phyloP scores from a whole-genome alignment of 2,888 invertebrate species.

The Aporophyla nigra region DNA sequence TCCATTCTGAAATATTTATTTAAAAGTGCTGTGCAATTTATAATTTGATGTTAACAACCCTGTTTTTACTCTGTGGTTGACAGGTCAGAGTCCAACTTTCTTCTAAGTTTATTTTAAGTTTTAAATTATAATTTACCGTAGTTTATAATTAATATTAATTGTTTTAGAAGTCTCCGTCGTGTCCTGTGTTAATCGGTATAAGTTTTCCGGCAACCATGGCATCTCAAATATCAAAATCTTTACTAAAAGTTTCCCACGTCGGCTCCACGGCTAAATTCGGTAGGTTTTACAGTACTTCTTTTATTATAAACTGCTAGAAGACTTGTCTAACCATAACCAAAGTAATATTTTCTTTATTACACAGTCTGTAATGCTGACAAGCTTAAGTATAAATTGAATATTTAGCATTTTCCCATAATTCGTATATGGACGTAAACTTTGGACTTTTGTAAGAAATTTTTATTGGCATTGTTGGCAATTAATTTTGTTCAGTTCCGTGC shows the following conservation, averaged over 20 bases:
- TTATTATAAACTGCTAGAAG: slow-evolving; percentile 4
- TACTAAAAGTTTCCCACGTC: slow-evolving; percentile 82
- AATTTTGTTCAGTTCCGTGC: slow-evolving; percentile 69
- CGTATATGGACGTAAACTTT: slow-evolving; percentile 77
- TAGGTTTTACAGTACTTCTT: slow-evolving; percentile 66
- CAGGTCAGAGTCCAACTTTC: slow-evolving; percentile 90
- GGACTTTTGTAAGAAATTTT: slow-evolving; percentile 72
- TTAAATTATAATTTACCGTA: slow-evolving; percentile 69
- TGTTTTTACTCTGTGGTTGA: slow-evolving; percentile 63
- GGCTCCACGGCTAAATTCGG: slow-evolving; percentile 86
- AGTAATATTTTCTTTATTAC: neutral
- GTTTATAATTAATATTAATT: slow-evolving; percentile 65
- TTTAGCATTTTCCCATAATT: slow-evolving; percentile 29
- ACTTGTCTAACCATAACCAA: neutral
- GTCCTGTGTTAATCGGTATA: slow-evolving; percentile 64
- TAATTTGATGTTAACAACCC: slow-evolving; percentile 29
- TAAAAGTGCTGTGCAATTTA: neutral
- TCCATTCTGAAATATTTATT: neutral
- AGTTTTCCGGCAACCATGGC: slow-evolving; percentile 80
- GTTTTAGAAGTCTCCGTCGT: slow-evolving; percentile 70
- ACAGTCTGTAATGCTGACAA: neutral
- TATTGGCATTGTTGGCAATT: slow-evolving; percentile 78
- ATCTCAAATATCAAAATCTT: slow-evolving; percentile 86
- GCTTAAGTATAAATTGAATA: neutral
- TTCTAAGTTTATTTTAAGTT: slow-evolving; percentile 75